A percentile compares a stretch with the other conserved stretches of the same genome.
These are phyloP conservation scores for Cinclus mexicanus DNA, from an alignment of 2,113 vertebrate species.

Conservation along the genomic window DNA sequence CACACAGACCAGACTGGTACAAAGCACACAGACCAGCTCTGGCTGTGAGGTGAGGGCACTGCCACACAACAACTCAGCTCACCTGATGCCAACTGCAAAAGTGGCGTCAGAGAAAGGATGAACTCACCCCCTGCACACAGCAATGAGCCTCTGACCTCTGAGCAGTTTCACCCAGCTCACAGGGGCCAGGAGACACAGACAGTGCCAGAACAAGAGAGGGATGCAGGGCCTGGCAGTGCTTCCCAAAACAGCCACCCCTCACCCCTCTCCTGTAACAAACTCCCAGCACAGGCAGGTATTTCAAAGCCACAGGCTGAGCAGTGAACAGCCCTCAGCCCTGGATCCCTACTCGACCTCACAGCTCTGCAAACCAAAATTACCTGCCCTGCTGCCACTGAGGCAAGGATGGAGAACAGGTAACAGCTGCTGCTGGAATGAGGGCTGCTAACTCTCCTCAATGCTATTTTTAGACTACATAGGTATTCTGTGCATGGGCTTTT, in stretches of 20 bases:
- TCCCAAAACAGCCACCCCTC: background rate
- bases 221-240: background rate
- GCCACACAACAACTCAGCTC: background rate
- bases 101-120: background rate
- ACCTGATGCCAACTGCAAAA: background rate
- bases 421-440: background rate
- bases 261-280: background rate
- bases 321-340: background rate
- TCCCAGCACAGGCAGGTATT: background rate
- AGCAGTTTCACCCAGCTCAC: background rate
- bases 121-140: background rate
- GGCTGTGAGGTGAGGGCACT: background rate
- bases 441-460: background rate
- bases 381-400: background rate
- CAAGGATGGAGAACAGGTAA: background rate
- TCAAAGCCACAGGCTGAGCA: background rate
- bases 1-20: background rate
- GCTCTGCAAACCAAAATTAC: background rate
- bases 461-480: background rate
- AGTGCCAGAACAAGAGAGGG: background rate
- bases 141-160: background rate
- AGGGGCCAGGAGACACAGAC: background rate
- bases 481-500: background rate
- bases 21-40: background rate
- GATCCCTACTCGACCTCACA: accelerated